phyloP scores from a whole-genome alignment of 2,797 vertebrate species.

The Peromyscus attwateri region DNA sequence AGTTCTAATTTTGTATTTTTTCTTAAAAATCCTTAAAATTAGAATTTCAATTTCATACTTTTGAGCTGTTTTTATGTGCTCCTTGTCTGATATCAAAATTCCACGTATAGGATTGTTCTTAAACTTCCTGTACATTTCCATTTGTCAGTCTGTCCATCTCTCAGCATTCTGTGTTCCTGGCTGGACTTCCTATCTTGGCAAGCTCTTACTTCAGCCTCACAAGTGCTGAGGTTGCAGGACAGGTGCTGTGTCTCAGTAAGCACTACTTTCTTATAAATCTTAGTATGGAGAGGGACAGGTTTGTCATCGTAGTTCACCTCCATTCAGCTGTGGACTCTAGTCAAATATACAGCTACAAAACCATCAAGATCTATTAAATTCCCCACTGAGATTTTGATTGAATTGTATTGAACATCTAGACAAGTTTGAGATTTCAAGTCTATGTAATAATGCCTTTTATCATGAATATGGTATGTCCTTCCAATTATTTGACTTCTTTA shows the following conservation, averaged over 20 bases:
- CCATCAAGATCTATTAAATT: constrained; percentile 9
- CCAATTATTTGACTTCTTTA: constrained; percentile 20
- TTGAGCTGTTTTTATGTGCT: neutral
- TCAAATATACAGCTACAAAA: constrained; percentile 54
- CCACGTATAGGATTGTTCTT: neutral
- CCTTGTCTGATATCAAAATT: neutral
- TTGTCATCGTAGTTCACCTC: neutral
- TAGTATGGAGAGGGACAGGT: neutral
- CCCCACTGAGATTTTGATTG: neutral
- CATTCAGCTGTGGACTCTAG: neutral
- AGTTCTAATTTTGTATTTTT: constrained; percentile 32
- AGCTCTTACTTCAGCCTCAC: too few species aligned
- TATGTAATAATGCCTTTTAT: constrained; percentile 8
- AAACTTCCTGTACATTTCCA: neutral
- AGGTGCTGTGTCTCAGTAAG: neutral
- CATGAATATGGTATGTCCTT: neutral
- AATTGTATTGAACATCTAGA: constrained; percentile 11
- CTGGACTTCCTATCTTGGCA: neutral
- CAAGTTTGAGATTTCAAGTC: neutral
- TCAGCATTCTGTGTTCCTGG: neutral
- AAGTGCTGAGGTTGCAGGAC: neutral
- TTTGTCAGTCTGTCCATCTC: neutral
- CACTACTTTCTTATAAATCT: neutral
- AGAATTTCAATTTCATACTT: neutral
- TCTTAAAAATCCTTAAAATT: neutral